phyloP scores from a whole-genome alignment of 1,140 invertebrate species.

The Hylaeus anthracinus region DNA sequence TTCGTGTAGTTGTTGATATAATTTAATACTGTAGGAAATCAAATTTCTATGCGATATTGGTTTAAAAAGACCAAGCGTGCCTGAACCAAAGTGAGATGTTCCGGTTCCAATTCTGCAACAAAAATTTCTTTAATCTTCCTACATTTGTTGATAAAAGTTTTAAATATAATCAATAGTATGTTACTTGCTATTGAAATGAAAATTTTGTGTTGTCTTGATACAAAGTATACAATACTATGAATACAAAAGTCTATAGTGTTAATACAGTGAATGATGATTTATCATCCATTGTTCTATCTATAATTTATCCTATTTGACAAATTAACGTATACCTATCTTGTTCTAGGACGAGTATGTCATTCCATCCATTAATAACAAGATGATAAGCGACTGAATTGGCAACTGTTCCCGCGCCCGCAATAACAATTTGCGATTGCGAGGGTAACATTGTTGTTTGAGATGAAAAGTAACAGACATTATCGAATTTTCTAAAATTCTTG shows the following conservation, averaged over 20 bases:
- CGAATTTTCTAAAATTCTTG: not conserved
- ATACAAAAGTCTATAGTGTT: not conserved
- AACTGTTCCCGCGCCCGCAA: conserved; percentile 85
- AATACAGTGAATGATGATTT: not conserved
- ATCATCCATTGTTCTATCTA: not conserved
- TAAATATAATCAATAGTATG: not conserved
- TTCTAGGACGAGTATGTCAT: conserved; percentile 85
- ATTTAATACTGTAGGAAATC: conserved; percentile 83
- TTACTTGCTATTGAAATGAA: not conserved
- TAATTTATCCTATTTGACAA: not conserved
- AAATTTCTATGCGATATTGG: conserved; percentile 83
- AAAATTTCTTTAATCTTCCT: not conserved
- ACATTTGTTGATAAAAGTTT: not conserved
- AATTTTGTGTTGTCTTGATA: not conserved
- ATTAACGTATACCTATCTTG: conserved; percentile 80
- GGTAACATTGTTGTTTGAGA: conserved; percentile 64
- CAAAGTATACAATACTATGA: not conserved
- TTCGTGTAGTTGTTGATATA: conserved; percentile 84
- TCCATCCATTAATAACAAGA: conserved; percentile 83
- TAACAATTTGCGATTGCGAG: conserved; percentile 83
- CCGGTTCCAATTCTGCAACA: conserved; percentile 84
- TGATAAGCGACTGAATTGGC: conserved; percentile 87
- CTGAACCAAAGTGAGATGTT: conserved; percentile 86
- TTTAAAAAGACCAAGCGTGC: conserved; percentile 84
- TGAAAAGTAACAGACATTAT: not conserved